Evolutionary conservation across 2,113 vertebrate genomes (phyloP).

Genomic region (Psammodynastes pulverulentus): DNA sequence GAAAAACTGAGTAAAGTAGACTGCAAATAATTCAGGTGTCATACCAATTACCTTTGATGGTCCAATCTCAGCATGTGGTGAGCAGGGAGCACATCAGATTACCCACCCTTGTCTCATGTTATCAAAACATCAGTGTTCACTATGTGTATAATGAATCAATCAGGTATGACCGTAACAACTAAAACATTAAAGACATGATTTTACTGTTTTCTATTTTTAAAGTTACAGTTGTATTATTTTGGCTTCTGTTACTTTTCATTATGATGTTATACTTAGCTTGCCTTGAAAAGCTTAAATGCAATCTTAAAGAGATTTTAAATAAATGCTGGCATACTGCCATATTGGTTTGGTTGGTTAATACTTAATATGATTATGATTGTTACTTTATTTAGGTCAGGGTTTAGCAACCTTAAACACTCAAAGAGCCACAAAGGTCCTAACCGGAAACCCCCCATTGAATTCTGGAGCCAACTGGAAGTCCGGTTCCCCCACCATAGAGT

Average conservation of each 20-base stretch:
- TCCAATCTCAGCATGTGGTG: background rate
- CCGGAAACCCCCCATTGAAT: too few relatives aligned
- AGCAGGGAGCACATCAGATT: background rate
- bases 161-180: background rate
- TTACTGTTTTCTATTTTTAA: background rate
- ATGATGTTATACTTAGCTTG: background rate
- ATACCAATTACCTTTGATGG: background rate
- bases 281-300: background rate
- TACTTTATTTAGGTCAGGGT: conserved; percentile 53
- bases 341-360: conserved; percentile 29
- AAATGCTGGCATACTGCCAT: conserved; percentile 1
- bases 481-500: too few relatives aligned
- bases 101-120: background rate
- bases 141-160: background rate
- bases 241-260: background rate
- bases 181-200: background rate
- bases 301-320: background rate
- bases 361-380: conserved; percentile 33
- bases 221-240: background rate
- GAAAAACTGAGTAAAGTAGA: background rate
- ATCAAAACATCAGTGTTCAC: background rate
- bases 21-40: background rate
- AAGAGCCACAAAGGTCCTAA: too few relatives aligned
- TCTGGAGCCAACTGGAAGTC: too few relatives aligned
- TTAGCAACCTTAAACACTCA: too few relatives aligned